Conservation (phyloP, 2,113 vertebrate species). For the Neogale vison region DNA sequence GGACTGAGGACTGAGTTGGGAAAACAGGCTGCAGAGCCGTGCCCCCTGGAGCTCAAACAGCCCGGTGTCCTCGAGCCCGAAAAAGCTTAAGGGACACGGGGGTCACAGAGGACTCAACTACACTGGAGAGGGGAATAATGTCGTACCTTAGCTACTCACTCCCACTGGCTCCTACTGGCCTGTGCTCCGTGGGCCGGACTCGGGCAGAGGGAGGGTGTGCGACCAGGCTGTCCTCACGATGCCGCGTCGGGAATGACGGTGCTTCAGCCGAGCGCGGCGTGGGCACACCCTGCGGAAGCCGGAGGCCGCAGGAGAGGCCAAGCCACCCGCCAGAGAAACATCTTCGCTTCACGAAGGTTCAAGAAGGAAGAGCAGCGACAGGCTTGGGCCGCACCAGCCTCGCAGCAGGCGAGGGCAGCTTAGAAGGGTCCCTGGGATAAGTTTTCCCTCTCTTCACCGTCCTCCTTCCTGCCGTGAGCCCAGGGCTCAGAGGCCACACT, state of each 20-base stretch:
- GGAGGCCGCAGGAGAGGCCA: fast-evolving
- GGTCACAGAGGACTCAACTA: no score
- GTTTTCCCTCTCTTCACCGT: no score
- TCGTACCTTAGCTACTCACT: no score
- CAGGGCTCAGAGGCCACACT: neutral
- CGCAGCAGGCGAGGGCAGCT: neutral
- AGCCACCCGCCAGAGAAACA: fast-evolving
- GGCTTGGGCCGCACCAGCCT: neutral
- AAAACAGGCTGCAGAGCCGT: fast-evolving
- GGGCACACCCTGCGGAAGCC: neutral
- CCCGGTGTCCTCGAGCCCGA: neutral
- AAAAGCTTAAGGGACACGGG: neutral
- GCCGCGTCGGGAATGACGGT: neutral
- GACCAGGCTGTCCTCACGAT: no score
- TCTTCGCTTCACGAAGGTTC: fast-evolving
- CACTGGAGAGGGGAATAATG: neutral
- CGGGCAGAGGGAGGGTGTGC: fast-evolving
- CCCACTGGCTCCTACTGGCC: fast-evolving
- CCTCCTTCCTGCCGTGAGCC: neutral
- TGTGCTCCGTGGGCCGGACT: no score
- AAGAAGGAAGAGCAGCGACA: fast-evolving
- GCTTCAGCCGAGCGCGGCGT: neutral
- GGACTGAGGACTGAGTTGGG: fast-evolving
- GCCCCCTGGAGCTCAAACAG: neutral
- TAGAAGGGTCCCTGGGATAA: fast-evolving